Evolutionary conservation across 2,113 vertebrate species (phyloP).

Genomic region (Daboia siamensis): DNA sequence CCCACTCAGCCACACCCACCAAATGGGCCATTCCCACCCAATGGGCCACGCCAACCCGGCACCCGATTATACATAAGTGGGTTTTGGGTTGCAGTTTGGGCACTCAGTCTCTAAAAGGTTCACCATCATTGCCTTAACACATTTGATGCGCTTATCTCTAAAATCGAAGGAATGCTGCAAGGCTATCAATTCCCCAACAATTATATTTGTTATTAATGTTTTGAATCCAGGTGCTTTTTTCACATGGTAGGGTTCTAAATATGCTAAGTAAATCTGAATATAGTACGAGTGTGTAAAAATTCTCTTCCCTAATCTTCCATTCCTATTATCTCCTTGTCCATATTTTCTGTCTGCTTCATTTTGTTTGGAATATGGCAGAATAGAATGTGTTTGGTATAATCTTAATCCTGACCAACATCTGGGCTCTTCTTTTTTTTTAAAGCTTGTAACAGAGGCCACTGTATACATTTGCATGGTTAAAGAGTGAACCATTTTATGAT

Average conservation of each 20-base stretch:
- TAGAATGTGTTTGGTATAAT: slow-evolving; percentile 72
- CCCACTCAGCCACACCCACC: no score
- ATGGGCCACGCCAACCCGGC: no score
- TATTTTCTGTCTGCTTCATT: slow-evolving; percentile 68
- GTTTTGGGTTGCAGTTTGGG: no score
- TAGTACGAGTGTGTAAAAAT: slow-evolving; percentile 38
- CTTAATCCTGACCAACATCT: slow-evolving; percentile 69
- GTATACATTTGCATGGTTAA: slow-evolving; percentile 19
- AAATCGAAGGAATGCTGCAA: neutral
- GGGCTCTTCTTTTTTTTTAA: slow-evolving; percentile 50
- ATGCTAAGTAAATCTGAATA: slow-evolving; percentile 9
- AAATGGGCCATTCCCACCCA: no score
- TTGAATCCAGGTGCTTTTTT: slow-evolving; percentile 30
- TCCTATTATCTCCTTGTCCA: slow-evolving; percentile 58
- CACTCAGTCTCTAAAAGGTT: no score
- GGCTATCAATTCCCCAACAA: neutral
- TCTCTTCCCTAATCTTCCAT: slow-evolving; percentile 50
- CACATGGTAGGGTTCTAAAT: neutral
- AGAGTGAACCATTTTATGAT: neutral
- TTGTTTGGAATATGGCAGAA: slow-evolving; percentile 70
- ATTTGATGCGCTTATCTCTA: neutral
- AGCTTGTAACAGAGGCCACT: slow-evolving; percentile 49
- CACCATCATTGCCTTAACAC: neutral
- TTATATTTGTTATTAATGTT: neutral
- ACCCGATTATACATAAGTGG: no score